A percentile compares a stretch with the other conserved stretches of the same genome.
Evolutionary conservation across 2,888 invertebrate genomes (phyloP).

Genomic region (Apotomis capreana): DNA sequence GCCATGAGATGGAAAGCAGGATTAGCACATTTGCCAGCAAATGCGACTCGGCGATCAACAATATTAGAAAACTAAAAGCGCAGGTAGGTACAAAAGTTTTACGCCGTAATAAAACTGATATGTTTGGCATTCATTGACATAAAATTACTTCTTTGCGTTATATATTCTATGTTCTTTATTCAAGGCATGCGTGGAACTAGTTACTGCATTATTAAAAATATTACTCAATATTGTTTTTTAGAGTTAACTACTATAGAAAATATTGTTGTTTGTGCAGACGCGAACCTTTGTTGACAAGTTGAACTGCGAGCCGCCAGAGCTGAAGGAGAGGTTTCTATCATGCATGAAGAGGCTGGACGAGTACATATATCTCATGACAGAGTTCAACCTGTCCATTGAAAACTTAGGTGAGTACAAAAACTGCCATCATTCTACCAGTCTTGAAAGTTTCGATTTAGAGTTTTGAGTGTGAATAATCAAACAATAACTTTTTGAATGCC

Average conservation of each 20-base stretch:
- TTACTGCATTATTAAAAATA: too few species aligned
- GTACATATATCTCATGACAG: slow-evolving; percentile 72
- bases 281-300: slow-evolving; percentile 62
- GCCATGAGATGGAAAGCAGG: slow-evolving; percentile 71
- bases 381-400: slow-evolving; percentile 67
- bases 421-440: background rate
- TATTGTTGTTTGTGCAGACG: slow-evolving; percentile 56
- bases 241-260: too few species aligned
- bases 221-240: too few species aligned
- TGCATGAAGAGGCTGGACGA: slow-evolving; percentile 74
- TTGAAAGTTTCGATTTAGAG: too few species aligned
- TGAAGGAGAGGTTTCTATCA: slow-evolving; percentile 69
- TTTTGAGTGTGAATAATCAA: too few species aligned
- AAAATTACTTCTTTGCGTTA: too few species aligned
- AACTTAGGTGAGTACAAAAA: slow-evolving; percentile 60
- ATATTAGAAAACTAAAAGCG: slow-evolving; percentile 67
- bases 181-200: too few species aligned
- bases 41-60: slow-evolving; percentile 67
- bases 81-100: slow-evolving; percentile 57
- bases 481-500: too few species aligned
- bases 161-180: too few species aligned
- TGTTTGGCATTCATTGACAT: background rate
- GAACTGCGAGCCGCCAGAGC: slow-evolving; percentile 69
- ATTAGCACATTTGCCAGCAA: slow-evolving; percentile 64
- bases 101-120: background rate